Evolutionary conservation across 2,888 invertebrate species (phyloP).

Genomic region (Mythimna lalbum): DNA sequence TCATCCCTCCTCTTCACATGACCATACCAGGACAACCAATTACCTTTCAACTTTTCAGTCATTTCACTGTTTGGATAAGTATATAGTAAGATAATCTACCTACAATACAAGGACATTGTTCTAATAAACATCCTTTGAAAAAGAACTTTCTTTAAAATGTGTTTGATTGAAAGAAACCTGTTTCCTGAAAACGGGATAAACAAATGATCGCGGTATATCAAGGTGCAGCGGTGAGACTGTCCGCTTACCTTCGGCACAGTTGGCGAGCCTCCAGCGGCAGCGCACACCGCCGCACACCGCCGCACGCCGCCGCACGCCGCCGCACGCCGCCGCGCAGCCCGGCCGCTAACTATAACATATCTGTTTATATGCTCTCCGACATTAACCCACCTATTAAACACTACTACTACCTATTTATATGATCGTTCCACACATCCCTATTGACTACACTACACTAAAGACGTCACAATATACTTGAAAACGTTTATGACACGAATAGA

Average conservation of each 20-base stretch:
- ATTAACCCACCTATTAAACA: slow-evolving; percentile 39
- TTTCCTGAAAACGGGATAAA: background rate
- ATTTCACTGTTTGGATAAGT: too few relatives aligned
- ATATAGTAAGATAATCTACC: too few relatives aligned
- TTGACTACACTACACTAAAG: slow-evolving; percentile 17
- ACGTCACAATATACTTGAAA: slow-evolving; percentile 26
- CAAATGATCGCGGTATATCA: slow-evolving; percentile 7
- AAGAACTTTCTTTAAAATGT: background rate
- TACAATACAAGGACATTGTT: background rate
- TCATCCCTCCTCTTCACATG: too few relatives aligned
- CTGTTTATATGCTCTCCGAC: slow-evolving; percentile 25
- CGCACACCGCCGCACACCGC: slow-evolving; percentile 8
- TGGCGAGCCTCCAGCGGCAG: slow-evolving; percentile 75
- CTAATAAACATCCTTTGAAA: background rate
- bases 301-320: too few relatives aligned
- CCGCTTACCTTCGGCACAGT: slow-evolving; percentile 72
- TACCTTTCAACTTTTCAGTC: too few relatives aligned
- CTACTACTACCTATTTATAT: slow-evolving; percentile 28
- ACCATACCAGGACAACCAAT: too few relatives aligned
- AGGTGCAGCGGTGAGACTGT: slow-evolving; percentile 14
- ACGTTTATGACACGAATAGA: slow-evolving; percentile 25
- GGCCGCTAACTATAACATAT: slow-evolving; percentile 12
- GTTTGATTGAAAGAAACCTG: background rate
- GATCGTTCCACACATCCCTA: slow-evolving; percentile 26
- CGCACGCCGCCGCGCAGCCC: slow-evolving; percentile 13